Evolutionary conservation across 2,797 vertebrate species (phyloP), one percentile per base, ranked within the genome.

Genomic region (Chiroxiphia lanceolata): DNA sequence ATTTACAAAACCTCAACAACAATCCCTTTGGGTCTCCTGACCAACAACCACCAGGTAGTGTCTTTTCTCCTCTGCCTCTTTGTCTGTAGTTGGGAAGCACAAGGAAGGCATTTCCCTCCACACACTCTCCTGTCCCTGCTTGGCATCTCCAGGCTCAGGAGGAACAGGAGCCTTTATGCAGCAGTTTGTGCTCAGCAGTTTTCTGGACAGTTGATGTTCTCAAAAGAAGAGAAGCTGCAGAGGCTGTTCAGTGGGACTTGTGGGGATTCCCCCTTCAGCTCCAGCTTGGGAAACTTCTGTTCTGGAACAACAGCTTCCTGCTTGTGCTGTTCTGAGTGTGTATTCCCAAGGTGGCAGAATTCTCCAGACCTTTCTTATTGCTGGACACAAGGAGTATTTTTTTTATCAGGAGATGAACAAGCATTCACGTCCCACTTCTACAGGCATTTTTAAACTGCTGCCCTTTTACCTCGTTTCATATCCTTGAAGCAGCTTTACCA

Each of bases 161-260:
- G 78, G 75, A 79, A 12, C 53, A 2, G 0, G 57, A 64, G 67
- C 51, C 75, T 12, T 93, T 71, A 86, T 63, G 70, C 33, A 96
- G 96, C 95, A 95, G 88, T 89, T 45, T 42, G 74, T 59, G 79
- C 92, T 81, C 95, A 97, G 97, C 93, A 94, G 90, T 90, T 88
- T 95, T 92, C 95, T 94, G 94, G 92, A 44, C 15, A 82, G 34
- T 36, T 53, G 82, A 63, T 33, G 83, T 95, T 97, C 97, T 65
- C 78, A 63, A 25, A 85, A 91, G 87, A 87, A 84, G 95, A 89
- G 91, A 81, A 87, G 75, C 44, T 48, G 56, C 13, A 75, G 78
- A 56, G 56, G 76, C 45, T 65, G 29, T 31, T 83, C 82, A 53
- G 47, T 21, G 31, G 15, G 34, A 70, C 48, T 94, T 50, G 38